Evolutionary conservation across 2,888 invertebrate species (phyloP).

Genomic region (Pollenia griseotomentosa): DNA sequence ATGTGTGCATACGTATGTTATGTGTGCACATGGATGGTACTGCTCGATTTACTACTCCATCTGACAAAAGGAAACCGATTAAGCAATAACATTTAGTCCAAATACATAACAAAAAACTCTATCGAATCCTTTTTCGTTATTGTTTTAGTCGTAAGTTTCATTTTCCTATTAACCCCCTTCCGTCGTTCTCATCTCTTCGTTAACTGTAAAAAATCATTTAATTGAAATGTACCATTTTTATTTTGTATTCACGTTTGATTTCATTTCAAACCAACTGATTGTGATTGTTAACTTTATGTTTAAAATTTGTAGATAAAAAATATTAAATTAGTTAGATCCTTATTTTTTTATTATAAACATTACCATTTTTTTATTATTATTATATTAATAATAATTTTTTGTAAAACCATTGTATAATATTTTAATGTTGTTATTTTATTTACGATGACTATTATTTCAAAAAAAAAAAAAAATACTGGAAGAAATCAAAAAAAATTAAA

Average conservation of each 20-base stretch:
- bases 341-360: conserved; percentile 52
- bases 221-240: not conserved
- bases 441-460: conserved; percentile 57
- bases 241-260: conserved; percentile 52
- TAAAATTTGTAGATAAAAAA: conserved; percentile 21
- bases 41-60: not conserved
- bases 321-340: conserved; percentile 1
- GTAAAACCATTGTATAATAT: conserved; percentile 53
- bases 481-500: conserved; percentile 26
- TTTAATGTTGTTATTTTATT: conserved; percentile 67
- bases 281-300: conserved; percentile 68
- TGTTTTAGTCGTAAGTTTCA: conserved; percentile 49
- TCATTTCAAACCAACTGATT: conserved; percentile 68
- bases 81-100: conserved; percentile 72
- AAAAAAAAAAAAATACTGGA: conserved; percentile 11
- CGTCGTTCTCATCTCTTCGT: not conserved
- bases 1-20: not conserved
- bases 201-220: conserved; percentile 29
- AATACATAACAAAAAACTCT: conserved; percentile 38
- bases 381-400: conserved; percentile 74
- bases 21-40: not conserved
- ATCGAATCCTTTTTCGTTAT: conserved; percentile 49
- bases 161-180: not conserved
- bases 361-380: conserved; percentile 63
- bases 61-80: conserved; percentile 54